Conservation (phyloP, 92 coral and sea anemone genomes). For the Zoanthus gigantus region DNA sequence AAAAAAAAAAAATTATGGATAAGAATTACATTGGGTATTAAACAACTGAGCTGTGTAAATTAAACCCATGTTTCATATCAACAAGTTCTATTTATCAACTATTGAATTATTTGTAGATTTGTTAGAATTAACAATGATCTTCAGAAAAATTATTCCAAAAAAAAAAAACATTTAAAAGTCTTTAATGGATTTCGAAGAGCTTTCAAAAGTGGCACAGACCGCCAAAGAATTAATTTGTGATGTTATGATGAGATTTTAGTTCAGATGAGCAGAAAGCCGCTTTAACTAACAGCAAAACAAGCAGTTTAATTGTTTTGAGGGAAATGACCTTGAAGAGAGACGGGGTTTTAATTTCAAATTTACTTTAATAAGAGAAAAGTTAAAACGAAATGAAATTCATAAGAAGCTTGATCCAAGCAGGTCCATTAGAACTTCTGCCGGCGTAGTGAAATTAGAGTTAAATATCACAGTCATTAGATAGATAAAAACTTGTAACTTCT, state of each 20-base stretch:
- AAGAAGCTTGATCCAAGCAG: not conserved
- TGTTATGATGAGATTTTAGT: slow-evolving; percentile 3
- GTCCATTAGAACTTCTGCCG: slow-evolving; percentile 6
- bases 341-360: not conserved
- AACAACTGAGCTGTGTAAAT: slow-evolving; percentile 8
- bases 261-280: slow-evolving; percentile 38
- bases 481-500: slow-evolving; percentile 23
- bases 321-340: not conserved
- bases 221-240: slow-evolving; percentile 26
- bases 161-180: slow-evolving; percentile 11
- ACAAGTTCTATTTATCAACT: not conserved
- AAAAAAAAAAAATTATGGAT: not conserved
- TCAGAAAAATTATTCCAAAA: not conserved
- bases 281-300: slow-evolving; percentile 25
- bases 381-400: not conserved
- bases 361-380: not conserved
- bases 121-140: too few relatives aligned
- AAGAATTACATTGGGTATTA: not conserved
- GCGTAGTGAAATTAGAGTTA: slow-evolving; percentile 25
- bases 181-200: slow-evolving; percentile 23
- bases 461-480: slow-evolving; percentile 39
- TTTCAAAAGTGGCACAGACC: slow-evolving; percentile 29
- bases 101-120: not conserved
- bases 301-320: slow-evolving; percentile 40
- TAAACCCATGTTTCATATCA: slow-evolving; percentile 2